Percentiles rank a stretch among this genome's conserved stretches.
Evolutionary conservation across 2,888 invertebrate genomes (phyloP).

Genomic region (Galeruca laticollis): DNA sequence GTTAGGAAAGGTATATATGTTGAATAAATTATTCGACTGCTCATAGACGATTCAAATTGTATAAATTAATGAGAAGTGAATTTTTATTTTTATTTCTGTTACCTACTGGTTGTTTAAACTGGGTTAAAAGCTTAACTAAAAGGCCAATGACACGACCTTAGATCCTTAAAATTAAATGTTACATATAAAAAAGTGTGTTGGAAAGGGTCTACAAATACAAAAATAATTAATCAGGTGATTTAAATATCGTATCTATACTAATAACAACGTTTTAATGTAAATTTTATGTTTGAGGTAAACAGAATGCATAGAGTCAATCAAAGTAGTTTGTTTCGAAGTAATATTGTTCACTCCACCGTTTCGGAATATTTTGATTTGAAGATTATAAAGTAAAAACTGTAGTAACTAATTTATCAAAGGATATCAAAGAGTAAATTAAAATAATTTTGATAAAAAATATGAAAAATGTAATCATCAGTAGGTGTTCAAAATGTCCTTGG

Average conservation of each 20-base stretch:
- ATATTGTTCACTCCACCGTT: too few species aligned
- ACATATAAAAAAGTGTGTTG: neutral
- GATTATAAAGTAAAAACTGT: too few species aligned
- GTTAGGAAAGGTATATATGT: slow-evolving; percentile 29
- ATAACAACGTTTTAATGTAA: too few species aligned
- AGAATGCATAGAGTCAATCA: too few species aligned
- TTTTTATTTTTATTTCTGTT: slow-evolving; percentile 9
- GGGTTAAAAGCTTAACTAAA: neutral
- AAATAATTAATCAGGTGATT: neutral
- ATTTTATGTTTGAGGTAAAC: too few species aligned
- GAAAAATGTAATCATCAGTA: too few species aligned
- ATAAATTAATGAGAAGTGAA: slow-evolving; percentile 27
- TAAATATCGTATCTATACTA: neutral
- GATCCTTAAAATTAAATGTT: neutral
- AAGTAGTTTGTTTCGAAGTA: too few species aligned
- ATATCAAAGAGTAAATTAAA: too few species aligned
- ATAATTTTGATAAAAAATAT: too few species aligned
- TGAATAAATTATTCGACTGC: slow-evolving; percentile 30
- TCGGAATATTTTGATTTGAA: too few species aligned
- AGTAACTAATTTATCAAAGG: too few species aligned
- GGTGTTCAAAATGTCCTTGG: too few species aligned
- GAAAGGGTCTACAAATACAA: neutral
- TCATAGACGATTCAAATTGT: slow-evolving; percentile 18
- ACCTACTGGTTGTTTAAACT: slow-evolving; percentile 7
- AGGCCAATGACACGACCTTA: neutral